A percentile compares a stretch with the other conserved stretches of the same genome.
phyloP scores from a whole-genome alignment of 64 coral and sea anemone genomes.

The Dendronephthya gigantea region DNA sequence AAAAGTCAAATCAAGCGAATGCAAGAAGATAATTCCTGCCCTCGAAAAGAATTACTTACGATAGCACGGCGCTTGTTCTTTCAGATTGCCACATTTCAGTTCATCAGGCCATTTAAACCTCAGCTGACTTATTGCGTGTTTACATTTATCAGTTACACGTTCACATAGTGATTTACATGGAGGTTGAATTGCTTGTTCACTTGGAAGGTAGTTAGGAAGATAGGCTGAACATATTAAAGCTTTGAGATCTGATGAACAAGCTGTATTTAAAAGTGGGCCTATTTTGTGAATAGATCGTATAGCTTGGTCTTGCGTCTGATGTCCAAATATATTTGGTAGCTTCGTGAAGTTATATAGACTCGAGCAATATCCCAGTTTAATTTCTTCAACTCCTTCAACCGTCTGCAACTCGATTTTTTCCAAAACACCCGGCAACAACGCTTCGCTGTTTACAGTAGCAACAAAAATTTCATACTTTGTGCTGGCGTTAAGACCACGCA shows the following conservation, averaged over 20 bases:
- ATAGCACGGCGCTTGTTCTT: background rate
- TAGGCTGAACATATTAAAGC: background rate
- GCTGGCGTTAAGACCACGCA: background rate
- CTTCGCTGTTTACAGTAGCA: background rate
- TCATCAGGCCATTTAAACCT: background rate
- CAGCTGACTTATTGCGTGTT: background rate
- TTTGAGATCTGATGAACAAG: background rate
- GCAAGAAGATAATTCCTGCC: background rate
- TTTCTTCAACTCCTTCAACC: background rate
- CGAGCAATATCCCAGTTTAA: background rate
- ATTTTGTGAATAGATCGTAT: background rate
- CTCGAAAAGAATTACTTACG: background rate
- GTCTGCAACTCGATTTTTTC: background rate
- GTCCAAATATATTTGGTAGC: background rate
- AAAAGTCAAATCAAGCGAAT: no score
- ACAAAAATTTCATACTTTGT: background rate
- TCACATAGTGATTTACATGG: background rate
- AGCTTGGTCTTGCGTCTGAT: background rate
- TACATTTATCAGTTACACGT: background rate
- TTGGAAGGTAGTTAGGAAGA: background rate
- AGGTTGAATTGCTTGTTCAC: background rate
- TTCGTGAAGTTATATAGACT: background rate
- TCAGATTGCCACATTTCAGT: background rate
- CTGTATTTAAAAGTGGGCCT: background rate
- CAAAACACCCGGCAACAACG: background rate